These are phyloP conservation scores for Gambusia holbrooki DNA, from an alignment of 2,113 vertebrate genomes.

Conservation along the genomic window DNA sequence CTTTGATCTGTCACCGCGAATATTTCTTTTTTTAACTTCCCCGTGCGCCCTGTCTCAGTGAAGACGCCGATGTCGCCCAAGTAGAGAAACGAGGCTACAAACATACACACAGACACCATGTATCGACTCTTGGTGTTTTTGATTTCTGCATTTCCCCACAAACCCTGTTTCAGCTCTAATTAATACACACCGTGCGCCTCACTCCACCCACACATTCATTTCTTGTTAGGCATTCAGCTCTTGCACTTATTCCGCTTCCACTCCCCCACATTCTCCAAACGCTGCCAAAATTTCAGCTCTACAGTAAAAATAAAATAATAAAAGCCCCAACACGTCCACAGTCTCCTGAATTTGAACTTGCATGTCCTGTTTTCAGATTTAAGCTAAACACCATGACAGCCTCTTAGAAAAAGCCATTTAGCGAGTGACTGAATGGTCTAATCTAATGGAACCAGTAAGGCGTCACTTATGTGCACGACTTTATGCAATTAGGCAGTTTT, in stretches of 20 bases:
- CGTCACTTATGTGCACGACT: conserved; percentile 3
- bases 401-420: conserved; percentile 41
- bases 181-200: conserved; percentile 16
- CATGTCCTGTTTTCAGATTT: conserved; percentile 13
- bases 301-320: background rate
- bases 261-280: conserved; percentile 47
- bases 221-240: conserved; percentile 62
- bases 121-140: background rate
- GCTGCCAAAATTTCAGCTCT: conserved; percentile 34
- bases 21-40: background rate
- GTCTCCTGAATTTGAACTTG: conserved; percentile 4
- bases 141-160: background rate
- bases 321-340: background rate
- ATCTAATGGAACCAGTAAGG: conserved; percentile 38
- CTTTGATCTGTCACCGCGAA: background rate
- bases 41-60: background rate
- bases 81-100: background rate
- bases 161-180: conserved; percentile 33
- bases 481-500: conserved; percentile 47
- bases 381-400: conserved; percentile 48
- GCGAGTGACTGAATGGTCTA: conserved; percentile 43
- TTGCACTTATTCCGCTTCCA: conserved; percentile 46
- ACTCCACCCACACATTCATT: conserved; percentile 50
- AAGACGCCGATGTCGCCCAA: background rate
- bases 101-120: background rate